phyloP scores from a whole-genome alignment of 2,113 vertebrate species.

The Amazona guildingii region DNA sequence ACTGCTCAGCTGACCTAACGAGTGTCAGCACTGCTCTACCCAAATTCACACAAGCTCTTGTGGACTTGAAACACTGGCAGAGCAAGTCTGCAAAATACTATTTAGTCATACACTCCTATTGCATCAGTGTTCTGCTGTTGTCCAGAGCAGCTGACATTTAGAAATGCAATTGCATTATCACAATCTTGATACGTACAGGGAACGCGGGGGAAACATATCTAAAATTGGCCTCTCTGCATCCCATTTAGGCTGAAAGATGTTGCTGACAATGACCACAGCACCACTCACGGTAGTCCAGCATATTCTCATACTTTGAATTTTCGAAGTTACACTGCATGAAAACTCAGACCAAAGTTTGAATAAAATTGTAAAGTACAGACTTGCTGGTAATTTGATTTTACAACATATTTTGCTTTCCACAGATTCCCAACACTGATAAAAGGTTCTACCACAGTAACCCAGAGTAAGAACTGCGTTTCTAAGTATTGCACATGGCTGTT shows the following conservation, averaged over 20 bases:
- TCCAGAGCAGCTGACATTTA: not conserved
- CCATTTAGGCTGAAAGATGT: not conserved
- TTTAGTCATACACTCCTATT: not conserved
- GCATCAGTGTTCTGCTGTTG: not conserved
- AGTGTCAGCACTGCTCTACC: not conserved
- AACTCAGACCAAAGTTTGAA: not conserved
- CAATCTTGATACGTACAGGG: not conserved
- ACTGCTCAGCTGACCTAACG: not conserved
- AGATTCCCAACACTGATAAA: not conserved
- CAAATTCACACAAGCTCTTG: not conserved
- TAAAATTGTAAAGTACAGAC: not conserved
- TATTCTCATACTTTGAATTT: not conserved
- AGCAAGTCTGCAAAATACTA: not conserved
- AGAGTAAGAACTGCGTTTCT: not conserved
- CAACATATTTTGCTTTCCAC: not conserved
- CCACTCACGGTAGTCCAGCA: not conserved
- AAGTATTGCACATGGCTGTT: not conserved
- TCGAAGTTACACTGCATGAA: not conserved
- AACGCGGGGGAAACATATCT: not conserved
- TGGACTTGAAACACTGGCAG: constrained; percentile 13
- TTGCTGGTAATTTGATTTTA: not conserved
- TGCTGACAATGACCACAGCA: not conserved
- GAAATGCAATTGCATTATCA: not conserved
- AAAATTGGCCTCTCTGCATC: not conserved
- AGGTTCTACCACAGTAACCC: not conserved